A percentile compares a stretch with the other conserved stretches of the same genome.
These are phyloP conservation scores for Anolis carolinensis DNA, from an alignment of 2,113 vertebrate species.

Conservation along the genomic window DNA sequence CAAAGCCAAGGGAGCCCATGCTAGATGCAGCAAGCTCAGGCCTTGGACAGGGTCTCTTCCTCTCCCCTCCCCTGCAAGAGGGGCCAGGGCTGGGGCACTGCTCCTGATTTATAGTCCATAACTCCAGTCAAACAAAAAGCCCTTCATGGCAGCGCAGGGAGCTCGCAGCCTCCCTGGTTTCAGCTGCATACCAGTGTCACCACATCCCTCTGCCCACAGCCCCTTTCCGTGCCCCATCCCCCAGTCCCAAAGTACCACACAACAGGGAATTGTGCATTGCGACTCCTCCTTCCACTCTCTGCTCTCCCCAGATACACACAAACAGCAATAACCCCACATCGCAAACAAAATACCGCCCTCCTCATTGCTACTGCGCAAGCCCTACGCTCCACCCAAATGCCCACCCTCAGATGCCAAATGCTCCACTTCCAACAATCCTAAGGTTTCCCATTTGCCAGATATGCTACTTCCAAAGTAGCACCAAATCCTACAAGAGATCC, in stretches of 20 bases:
- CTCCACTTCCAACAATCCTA: background rate
- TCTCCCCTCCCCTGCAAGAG: constrained; percentile 15
- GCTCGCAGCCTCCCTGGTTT: constrained; percentile 21
- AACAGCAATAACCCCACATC: background rate
- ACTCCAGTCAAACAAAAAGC: constrained; percentile 67
- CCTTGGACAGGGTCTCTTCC: background rate
- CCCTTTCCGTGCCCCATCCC: constrained; percentile 34
- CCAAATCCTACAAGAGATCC: background rate
- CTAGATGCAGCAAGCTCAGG: background rate
- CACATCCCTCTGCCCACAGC: constrained; percentile 47
- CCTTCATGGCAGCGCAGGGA: constrained; percentile 51
- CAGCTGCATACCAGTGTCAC: constrained; percentile 26
- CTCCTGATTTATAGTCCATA: constrained; percentile 68
- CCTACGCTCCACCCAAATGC: background rate
- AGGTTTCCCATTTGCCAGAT: background rate
- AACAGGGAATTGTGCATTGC: fast-evolving
- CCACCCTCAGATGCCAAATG: background rate
- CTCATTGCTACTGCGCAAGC: background rate
- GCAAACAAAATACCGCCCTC: background rate
- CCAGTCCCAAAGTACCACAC: fast-evolving
- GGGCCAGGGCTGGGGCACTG: constrained; percentile 17
- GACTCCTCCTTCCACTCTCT: background rate
- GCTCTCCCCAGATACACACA: background rate
- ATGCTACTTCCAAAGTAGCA: background rate
- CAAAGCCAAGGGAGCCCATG: background rate